Percentiles rank a stretch among this genome's conserved stretches.
phyloP scores from a whole-genome alignment of 92 coral and sea anemone genomes.

The Scolanthus callimorphus region DNA sequence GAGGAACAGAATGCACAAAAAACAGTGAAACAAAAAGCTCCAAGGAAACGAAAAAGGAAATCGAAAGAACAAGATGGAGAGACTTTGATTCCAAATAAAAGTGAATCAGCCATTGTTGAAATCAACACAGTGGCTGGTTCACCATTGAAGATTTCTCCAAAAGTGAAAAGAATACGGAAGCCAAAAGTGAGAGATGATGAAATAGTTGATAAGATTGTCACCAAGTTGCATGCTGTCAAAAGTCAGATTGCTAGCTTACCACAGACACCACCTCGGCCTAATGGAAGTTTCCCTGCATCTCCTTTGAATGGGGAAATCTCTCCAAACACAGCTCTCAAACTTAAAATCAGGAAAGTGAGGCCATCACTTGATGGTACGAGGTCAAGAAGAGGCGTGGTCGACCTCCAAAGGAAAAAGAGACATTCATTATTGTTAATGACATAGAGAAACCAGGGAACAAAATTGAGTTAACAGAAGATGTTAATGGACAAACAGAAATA shows the following conservation, averaged over 20 bases:
- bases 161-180: slow-evolving; percentile 22
- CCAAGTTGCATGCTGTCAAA: slow-evolving; percentile 12
- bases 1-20: background rate
- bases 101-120: slow-evolving; percentile 9
- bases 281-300: slow-evolving; percentile 48
- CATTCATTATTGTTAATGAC: slow-evolving; percentile 75
- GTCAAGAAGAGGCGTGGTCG: slow-evolving; percentile 72
- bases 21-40: slow-evolving; percentile 5
- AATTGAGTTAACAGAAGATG: background rate
- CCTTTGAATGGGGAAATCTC: slow-evolving; percentile 64
- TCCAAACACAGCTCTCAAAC: slow-evolving; percentile 70
- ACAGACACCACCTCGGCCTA: slow-evolving; percentile 53
- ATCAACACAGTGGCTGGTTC: slow-evolving; percentile 21
- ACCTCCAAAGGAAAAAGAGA: slow-evolving; percentile 63
- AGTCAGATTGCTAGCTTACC: slow-evolving; percentile 3
- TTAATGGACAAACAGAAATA: background rate
- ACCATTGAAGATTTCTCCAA: slow-evolving; percentile 3
- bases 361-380: slow-evolving; percentile 41
- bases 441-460: slow-evolving; percentile 33
- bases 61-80: background rate
- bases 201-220: slow-evolving; percentile 10
- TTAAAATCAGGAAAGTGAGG: slow-evolving; percentile 75
- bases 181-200: slow-evolving; percentile 17
- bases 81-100: background rate
- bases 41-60: slow-evolving; percentile 21